Evolutionary conservation across 2,797 vertebrate genomes (phyloP), one percentile per base, ranked within the genome.

Genomic region (Brachymystax lenok): DNA sequence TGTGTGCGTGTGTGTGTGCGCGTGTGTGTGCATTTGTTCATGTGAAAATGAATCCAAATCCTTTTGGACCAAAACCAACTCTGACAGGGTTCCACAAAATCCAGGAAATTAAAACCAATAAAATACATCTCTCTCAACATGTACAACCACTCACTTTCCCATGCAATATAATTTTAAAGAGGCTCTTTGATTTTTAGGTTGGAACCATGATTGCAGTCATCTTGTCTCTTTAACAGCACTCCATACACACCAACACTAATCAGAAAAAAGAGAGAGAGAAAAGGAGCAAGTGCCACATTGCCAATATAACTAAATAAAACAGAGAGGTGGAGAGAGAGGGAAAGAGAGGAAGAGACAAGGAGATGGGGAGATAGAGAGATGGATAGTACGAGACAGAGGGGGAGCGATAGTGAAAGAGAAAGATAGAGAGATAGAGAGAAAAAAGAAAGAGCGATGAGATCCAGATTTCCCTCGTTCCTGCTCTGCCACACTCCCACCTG

Each of bases 401-500:
- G 30, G 27, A 59, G 19, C 30, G 71, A 73, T 17, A 72, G 70
- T 17, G 21, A 27, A 21, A 69, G 19, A 69, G 68, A 40, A 12
- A 69, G 16, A 50, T 35, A 21, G 68, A 46, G 21, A 69, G 40
- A 21, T 35, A 46, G 21, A 69, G 40, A 12, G 6, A 4, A 40
- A 50, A 51, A 13, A 70, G 40, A 51, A 10, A 70, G n/a, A 70
- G 68, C 19, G 17, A 69, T 21, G 46, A 71, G 69, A 30, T 6
- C 28, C 19, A 63, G 66, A 19, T 27, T 61, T 74, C 59, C 70
- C 70, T 64, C 40, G 82, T 72, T 80, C 80, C 73, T 73, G 80
- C 73, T 33, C 70, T 78, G 59, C 50, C 21, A 27, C n/a, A 24
- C 72, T 80, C 69, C 76, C 80, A 86, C 82, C 84, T 86, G 78